Base-by-base conservation (phyloP, 2,113 vertebrate genomes). In the Chaetops frenatus region DNA sequence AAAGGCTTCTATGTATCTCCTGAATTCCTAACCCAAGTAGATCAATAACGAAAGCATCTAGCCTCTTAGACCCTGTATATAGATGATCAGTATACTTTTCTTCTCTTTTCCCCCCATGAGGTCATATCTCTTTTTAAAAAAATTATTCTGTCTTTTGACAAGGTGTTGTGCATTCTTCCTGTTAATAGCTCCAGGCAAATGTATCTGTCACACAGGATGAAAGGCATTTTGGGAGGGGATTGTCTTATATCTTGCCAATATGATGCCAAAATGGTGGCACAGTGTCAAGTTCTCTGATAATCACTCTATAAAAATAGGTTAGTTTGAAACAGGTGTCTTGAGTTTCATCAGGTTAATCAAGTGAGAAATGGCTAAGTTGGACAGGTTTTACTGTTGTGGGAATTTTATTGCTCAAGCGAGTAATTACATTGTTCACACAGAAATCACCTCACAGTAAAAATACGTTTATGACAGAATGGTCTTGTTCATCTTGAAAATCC, bases 381-480 rank as follows among this genome's bases (percentile, higher is more conserved):
- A 51, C 64, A 86, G 36, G 28, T 58, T 83, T 94, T 86, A 72
- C 81, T 92, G 19, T 71, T 89, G 40, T 94, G 62, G 27, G 86
- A 80, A 94, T 71, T 69, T 93, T 95, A 81, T 56, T 85, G 70
- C 87, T 86, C 42, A 91, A 96, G 38, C 24, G 80, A 66, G 89
- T 93, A 94, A 94, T 97, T 97, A 94, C 82, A 82, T 81, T 66
- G 27, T 81, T 62, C 71, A 54, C 62, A 89, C 42, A 95, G 88
- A 96, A 88, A 92, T 71, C 69, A 70, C 44, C 47, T 97, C 73
- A 86, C 92, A 94, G 85, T 65, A 92, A 90, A 92, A 95, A 33
- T 10, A 40, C 15, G 10, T 62, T 94, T 84, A 47, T 91, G 56
- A 78, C 94, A 86, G 65, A 65, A 85, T 5, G 21, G 16, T 51